phyloP scores from a whole-genome alignment of 2,888 invertebrate species.

The Noctua janthina region DNA sequence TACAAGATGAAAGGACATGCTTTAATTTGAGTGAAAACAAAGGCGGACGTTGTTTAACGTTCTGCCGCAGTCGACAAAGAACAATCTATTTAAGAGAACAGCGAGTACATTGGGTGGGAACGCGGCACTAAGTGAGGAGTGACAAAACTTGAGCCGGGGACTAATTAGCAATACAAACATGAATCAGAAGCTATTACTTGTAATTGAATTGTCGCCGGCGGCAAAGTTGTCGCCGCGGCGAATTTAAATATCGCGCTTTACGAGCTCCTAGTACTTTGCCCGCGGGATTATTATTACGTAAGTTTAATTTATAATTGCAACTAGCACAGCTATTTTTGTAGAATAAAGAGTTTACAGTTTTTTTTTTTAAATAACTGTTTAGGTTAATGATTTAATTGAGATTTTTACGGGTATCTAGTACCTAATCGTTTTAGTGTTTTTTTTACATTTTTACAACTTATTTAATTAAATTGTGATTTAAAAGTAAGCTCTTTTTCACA shows the following conservation, averaged over 20 bases:
- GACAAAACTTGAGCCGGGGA: slow-evolving; percentile 89
- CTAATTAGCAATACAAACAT: slow-evolving; percentile 91
- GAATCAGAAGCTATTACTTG: slow-evolving; percentile 90
- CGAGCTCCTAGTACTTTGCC: slow-evolving; percentile 81
- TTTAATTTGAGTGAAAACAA: slow-evolving; percentile 82
- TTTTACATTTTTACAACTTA: not conserved
- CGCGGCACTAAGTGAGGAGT: slow-evolving; percentile 86
- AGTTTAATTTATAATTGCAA: slow-evolving; percentile 72
- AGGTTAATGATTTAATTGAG: slow-evolving; percentile 3
- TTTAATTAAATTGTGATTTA: not conserved
- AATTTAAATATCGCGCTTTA: slow-evolving; percentile 89
- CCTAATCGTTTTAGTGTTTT: not conserved
- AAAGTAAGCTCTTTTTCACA: not conserved
- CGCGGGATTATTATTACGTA: slow-evolving; percentile 74
- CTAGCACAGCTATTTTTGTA: slow-evolving; percentile 52
- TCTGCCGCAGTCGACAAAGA: slow-evolving; percentile 79
- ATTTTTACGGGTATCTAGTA: not conserved
- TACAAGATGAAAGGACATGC: slow-evolving; percentile 75
- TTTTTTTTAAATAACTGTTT: slow-evolving; percentile 7
- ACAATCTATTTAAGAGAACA: slow-evolving; percentile 86
- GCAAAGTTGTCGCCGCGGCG: slow-evolving; percentile 85
- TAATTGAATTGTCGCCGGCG: slow-evolving; percentile 89
- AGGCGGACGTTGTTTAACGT: slow-evolving; percentile 75
- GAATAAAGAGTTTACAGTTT: slow-evolving; percentile 18
- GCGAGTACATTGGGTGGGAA: slow-evolving; percentile 75